Base-by-base conservation (phyloP, 2,888 invertebrate genomes). In the Tinea semifulvella region DNA sequence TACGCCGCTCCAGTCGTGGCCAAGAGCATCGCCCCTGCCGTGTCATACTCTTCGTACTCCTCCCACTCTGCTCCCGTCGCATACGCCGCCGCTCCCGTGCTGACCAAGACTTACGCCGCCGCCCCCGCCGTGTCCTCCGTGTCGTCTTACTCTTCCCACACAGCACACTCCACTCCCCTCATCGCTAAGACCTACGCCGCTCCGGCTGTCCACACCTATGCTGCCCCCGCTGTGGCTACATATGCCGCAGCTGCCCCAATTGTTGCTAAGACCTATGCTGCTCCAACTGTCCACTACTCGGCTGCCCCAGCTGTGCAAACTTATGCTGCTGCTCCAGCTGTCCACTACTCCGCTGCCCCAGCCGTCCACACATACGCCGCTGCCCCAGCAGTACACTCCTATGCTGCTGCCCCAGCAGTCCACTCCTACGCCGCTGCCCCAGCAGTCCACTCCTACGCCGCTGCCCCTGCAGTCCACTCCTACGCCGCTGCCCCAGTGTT, bases 111-210 rank as follows among this genome's bases (percentile, higher is more conserved):
- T 7, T 54, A 55, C 27, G 13, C 42, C 11, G 22, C 20, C 16
- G 62, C 8, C 56, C 56, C 51, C 13, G 36, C 36, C 5, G 49
- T 51, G 17, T 47, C 55, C 17, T 53, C 50, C 11, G 50, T 50
- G 13, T 49, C 56, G 11, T 48, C 52, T 7, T 50, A 84, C 65
- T 69, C 72, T 46, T 84, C 84, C 46, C 69, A 81, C 46, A 84
- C 84, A 49, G 73, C 77, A 22, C 71, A 77, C 47, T 85, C 63
- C 18, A 57, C 68, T 53, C 80, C 75, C 54, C 70, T 73, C 26
- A 54, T 66, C 25, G 52, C 56, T 45, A 51, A 56, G 52, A 65
- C 49, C 53, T 63, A 50, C 49, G 63, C 69, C 28, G 55, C 73
- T 54, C 58, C n/a, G 48, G 49, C 27, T 22, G 8, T 8, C 8